phyloP scores from a whole-genome alignment of 1,140 invertebrate genomes.

The Macrobrachium rosenbergii region DNA sequence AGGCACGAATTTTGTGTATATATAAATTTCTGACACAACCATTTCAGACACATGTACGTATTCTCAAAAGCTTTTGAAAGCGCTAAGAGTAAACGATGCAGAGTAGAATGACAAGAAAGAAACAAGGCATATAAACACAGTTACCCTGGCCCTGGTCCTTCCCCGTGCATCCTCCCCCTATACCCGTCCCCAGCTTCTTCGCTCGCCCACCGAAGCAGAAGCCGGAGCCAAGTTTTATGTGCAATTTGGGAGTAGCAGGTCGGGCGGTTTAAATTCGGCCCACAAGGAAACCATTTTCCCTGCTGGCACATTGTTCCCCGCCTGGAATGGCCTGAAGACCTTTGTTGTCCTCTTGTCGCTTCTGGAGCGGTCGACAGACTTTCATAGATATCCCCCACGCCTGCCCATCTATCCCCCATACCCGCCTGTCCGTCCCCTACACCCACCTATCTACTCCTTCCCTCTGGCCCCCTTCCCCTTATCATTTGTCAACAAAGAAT shows the following conservation, averaged over 20 bases:
- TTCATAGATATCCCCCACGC: background rate
- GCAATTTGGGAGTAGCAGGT: conserved; percentile 59
- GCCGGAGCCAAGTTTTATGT: conserved; percentile 58
- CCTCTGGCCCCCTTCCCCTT: background rate
- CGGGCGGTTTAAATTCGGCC: conserved; percentile 59
- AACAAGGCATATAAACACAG: conserved; percentile 8
- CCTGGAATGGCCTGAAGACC: conserved; percentile 16
- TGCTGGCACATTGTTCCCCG: conserved; percentile 56
- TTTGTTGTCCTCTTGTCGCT: conserved; percentile 44
- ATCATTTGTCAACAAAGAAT: too few species aligned
- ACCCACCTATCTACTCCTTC: too few species aligned
- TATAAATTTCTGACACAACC: too few species aligned
- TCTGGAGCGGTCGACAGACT: background rate
- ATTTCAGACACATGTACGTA: too few species aligned
- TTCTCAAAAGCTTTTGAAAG: too few species aligned
- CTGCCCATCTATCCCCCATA: background rate
- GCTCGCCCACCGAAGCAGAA: background rate
- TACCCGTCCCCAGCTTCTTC: background rate
- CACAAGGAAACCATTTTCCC: conserved; percentile 62
- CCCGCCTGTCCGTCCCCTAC: background rate
- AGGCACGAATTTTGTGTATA: too few species aligned
- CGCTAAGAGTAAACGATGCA: background rate
- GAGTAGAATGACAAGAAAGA: background rate
- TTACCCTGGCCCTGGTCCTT: background rate
- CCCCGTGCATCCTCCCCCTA: background rate